Base-by-base conservation (phyloP, 1,140 invertebrate species). In the Dendrolimus punctatus region DNA sequence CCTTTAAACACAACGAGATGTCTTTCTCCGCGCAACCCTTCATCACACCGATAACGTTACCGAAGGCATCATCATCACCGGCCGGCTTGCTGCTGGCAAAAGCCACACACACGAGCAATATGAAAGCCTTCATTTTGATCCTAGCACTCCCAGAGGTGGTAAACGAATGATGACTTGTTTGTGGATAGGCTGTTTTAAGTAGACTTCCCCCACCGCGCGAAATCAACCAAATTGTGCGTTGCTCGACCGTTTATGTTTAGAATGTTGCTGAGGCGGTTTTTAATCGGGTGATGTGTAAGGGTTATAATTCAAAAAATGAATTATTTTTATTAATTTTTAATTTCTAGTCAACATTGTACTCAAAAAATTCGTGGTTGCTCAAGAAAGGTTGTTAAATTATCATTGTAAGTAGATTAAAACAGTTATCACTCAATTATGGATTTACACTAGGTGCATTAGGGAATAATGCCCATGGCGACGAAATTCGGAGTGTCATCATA, bases 1-100 rank as follows among this genome's bases (percentile, higher is more conserved):
- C 91, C 88, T 95, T 95, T 54, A 95, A 81, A 68, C 94, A 95
- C 71, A 93, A 88, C 39, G 91, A 85, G 58, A 95, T 79, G 55
- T 93, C 91, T 58, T 91, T 87, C 50, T 93, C 91, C 38, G 90
- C 90, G 71, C 93, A 93, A 52, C 90, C 89, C 76, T 91, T 90
- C 53, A 93, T 86, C 54, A 91, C 91, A 60, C 89, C 88, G 53
- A 94, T 89, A 39, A 93, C 91, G 44, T 88, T 87, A 4, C 82
- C 79, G 44, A 90, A 58, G 59, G 90, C 75, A 58, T 88, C 88
- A 64, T 85, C 83, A 8, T 85, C 80, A 39, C 76, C 65, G 0
- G 91, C 76, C n/a, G 91, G 90, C 55, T 90, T 90, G 36, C 88
- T 88, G 10, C 80, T 61, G 39, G 77, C 85, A 8, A 76, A 78